A percentile compares a stretch with the other conserved stretches of the same genome.
Evolutionary conservation across 2,888 invertebrate genomes (phyloP).

Genomic region (Pachydiplax longipennis): DNA sequence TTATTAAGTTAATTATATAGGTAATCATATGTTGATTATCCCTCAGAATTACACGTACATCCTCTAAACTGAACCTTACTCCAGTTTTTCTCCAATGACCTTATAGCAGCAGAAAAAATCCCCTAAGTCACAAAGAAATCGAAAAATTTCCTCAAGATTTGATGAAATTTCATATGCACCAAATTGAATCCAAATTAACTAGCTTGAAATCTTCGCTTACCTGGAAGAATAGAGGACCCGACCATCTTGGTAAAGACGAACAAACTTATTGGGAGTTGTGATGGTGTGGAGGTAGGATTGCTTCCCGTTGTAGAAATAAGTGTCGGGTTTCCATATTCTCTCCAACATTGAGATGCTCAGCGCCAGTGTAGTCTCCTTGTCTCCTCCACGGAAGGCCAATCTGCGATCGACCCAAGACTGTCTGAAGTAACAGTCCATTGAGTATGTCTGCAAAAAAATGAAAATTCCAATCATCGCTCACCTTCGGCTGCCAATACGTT

Average conservation of each 20-base stretch:
- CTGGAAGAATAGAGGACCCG: constrained; percentile 78
- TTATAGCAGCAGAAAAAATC: too few species aligned
- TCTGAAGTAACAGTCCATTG: constrained; percentile 88
- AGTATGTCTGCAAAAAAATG: constrained; percentile 71
- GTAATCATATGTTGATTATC: too few species aligned
- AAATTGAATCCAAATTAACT: too few species aligned
- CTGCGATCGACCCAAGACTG: constrained; percentile 84
- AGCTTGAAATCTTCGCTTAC: constrained; percentile 60
- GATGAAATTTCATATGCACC: too few species aligned
- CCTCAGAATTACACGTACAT: too few species aligned
- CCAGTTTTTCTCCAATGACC: too few species aligned
- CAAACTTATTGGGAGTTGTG: constrained; percentile 85
- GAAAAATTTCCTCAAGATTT: too few species aligned
- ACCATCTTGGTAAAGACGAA: constrained; percentile 77
- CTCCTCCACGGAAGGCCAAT: constrained; percentile 70
- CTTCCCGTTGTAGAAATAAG: constrained; percentile 84
- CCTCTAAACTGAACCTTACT: too few species aligned
- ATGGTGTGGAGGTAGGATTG: constrained; percentile 84
- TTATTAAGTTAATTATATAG: too few species aligned
- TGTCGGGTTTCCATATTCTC: constrained; percentile 86
- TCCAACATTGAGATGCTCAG: constrained; percentile 81
- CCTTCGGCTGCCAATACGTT: too few species aligned
- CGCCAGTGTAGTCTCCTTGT: constrained; percentile 72
- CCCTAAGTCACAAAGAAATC: too few species aligned
- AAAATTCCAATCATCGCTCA: background rate